Base-by-base conservation (phyloP, 2,113 vertebrate species). In the Poecilia latipinna region DNA sequence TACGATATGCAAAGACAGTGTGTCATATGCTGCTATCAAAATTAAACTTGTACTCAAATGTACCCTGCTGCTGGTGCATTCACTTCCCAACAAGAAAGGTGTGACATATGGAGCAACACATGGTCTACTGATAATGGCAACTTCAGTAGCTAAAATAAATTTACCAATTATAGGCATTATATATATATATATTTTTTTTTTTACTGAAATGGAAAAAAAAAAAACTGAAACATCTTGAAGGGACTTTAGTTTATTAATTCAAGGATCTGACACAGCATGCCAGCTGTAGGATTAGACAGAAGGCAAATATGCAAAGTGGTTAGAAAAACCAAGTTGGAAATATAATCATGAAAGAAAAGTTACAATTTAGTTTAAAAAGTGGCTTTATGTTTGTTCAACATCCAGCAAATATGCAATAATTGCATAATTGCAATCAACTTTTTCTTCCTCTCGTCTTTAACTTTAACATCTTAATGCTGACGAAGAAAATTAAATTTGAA, bases 1-100 rank as follows among this genome's bases (percentile, higher is more conserved):
- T 74, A 78, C 79, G 75, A 65, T 78, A 82, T 84, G 65, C 61
- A 85, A 68, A 82, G 72, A 67, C 71, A 65, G 72, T 35, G 32
- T 83, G 62, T 82, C 78, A 17, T 61, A 66, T 62, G 26, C 68
- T 72, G 68, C 75, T 80, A 83, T 90, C 88, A 80, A 68, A 87
- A 85, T 87, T 70, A 77, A 82, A 88, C 81, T 79, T 75, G 74
- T 78, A 57, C 48, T 76, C 66, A 70, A 67, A 80, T 11, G 26
- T 68, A 51, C 78, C 80, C 62, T 77, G 61, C 57, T 70, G 72
- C 70, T 79, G 79, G 72, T 61, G 74, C 68, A 32, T 80, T 79
- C n/a, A 72, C 84, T 72, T 76, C 74, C 62, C 77, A 61, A 62
- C 26, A 69, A 66, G 66, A 65, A 64, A 32, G 51, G 33, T 79